Evolutionary conservation across 2,797 vertebrate genomes (phyloP).

Genomic region (Clamator glandarius): DNA sequence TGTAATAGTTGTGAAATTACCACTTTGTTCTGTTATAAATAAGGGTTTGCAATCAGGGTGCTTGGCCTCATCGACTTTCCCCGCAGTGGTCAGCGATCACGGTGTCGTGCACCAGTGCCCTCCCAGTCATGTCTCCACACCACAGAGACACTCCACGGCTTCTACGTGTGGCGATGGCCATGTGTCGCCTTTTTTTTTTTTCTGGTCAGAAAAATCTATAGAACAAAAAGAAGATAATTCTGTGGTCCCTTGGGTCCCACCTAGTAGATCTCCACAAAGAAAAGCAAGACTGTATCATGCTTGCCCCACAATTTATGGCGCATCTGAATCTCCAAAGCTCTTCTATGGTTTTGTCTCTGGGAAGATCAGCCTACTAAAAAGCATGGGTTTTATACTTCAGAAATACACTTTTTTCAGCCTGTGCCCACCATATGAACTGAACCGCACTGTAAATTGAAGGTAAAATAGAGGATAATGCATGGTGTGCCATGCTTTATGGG

Average conservation of each 20-base stretch:
- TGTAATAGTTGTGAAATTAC: constrained; percentile 63
- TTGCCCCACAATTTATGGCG: neutral
- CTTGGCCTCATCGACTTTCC: neutral
- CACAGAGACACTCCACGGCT: neutral
- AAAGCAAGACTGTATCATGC: neutral
- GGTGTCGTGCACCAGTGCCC: neutral
- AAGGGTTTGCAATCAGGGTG: neutral
- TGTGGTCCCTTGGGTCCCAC: neutral
- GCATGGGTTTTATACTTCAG: neutral
- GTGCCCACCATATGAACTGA: neutral
- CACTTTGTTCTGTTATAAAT: constrained; percentile 48
- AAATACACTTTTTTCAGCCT: neutral
- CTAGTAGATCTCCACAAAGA: neutral
- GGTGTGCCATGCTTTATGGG: constrained; percentile 37
- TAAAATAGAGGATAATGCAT: constrained; percentile 13
- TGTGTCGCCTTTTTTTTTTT: neutral
- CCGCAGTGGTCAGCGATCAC: neutral
- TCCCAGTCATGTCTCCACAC: neutral
- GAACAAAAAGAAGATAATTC: constrained; percentile 43
- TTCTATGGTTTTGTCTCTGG: neutral
- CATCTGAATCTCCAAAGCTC: neutral
- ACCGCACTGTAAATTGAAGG: neutral
- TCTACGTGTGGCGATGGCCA: neutral
- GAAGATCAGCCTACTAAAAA: constrained; percentile 1
- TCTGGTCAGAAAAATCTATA: constrained; percentile 50